A percentile compares a stretch with the other conserved stretches of the same genome.
phyloP scores from a whole-genome alignment of 2,113 vertebrate genomes.

The Tachuris rubrigastra region DNA sequence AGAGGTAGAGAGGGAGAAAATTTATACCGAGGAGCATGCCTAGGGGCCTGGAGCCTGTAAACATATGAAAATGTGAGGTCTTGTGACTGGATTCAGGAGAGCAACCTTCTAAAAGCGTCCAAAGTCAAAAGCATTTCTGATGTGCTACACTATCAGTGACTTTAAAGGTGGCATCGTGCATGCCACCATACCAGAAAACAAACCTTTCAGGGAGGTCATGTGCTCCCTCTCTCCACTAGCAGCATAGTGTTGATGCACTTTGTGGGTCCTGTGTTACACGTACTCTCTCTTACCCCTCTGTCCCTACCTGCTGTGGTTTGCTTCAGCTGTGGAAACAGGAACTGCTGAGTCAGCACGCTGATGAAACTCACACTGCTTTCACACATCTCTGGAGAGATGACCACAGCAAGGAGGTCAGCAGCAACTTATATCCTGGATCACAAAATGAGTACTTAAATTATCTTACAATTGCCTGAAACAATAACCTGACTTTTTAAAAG shows the following conservation, averaged over 20 bases:
- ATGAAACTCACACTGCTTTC: neutral
- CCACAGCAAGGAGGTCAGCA: neutral
- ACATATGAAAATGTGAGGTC: neutral
- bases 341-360: conserved; percentile 23
- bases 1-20: neutral
- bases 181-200: neutral
- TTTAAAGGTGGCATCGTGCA: neutral
- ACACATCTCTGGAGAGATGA: neutral
- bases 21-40: neutral
- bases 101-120: neutral
- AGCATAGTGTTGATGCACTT: neutral
- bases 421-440: neutral
- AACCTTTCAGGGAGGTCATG: neutral
- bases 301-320: neutral
- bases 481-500: neutral
- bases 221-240: neutral
- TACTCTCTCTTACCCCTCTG: neutral
- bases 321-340: conserved; percentile 63
- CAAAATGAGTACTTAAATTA: neutral
- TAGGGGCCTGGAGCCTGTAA: neutral
- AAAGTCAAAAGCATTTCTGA: neutral
- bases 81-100: neutral
- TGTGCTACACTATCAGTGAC: neutral
- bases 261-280: neutral
- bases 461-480: neutral